These are phyloP conservation scores for Etheostoma perlongum DNA, from an alignment of 2,797 vertebrate species.

Conservation along the genomic window DNA sequence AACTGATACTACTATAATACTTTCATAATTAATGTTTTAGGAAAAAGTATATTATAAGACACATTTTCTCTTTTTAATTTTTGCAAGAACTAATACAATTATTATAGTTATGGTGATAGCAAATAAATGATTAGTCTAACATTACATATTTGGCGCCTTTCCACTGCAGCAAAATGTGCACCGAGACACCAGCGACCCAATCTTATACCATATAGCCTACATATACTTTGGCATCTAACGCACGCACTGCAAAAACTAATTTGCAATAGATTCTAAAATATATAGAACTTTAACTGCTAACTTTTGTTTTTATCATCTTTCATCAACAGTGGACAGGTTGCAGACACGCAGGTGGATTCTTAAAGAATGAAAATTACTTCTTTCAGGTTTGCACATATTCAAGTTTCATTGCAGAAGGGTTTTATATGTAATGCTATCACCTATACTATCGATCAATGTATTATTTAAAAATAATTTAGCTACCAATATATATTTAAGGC, in stretches of 20 bases:
- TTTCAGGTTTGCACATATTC: background rate
- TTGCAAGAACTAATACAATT: background rate
- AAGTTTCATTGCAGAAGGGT: background rate
- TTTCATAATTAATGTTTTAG: slow-evolving; percentile 1
- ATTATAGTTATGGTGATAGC: background rate
- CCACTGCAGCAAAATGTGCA: background rate
- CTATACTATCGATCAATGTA: background rate
- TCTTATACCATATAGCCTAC: background rate
- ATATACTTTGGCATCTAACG: background rate
- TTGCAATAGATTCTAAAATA: background rate
- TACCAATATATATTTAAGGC: background rate
- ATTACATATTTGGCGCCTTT: slow-evolving; percentile 32
- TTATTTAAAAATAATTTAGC: background rate
- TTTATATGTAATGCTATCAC: background rate
- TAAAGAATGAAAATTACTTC: background rate
- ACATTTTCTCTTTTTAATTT: background rate
- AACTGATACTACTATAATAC: background rate
- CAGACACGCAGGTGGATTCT: slow-evolving; percentile 19
- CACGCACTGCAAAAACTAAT: background rate
- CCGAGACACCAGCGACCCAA: background rate
- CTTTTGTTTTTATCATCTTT: background rate
- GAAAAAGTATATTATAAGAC: background rate
- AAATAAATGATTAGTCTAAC: slow-evolving; percentile 10
- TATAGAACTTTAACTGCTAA: background rate
- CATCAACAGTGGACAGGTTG: background rate